These are phyloP conservation scores for Melieria crassipennis DNA, from an alignment of 2,888 invertebrate species.

Conservation along the genomic window DNA sequence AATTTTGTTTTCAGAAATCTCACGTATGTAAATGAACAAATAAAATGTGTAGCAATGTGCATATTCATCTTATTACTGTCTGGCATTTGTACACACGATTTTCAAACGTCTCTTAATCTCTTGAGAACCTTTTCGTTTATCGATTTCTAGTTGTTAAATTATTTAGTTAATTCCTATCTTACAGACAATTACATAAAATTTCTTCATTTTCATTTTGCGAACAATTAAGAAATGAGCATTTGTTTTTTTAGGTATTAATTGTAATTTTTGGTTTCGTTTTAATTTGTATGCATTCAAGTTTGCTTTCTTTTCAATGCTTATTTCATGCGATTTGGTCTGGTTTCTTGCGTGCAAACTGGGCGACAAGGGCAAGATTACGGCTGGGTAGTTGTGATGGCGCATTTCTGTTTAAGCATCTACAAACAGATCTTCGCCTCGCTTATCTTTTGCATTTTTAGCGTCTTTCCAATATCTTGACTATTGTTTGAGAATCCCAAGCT, in stretches of 20 bases:
- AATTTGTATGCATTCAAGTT: not conserved
- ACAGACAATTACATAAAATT: conserved; percentile 8
- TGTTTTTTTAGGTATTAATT: not conserved
- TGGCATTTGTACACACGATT: conserved; percentile 10
- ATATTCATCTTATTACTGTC: conserved; percentile 5
- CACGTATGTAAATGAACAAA: no score
- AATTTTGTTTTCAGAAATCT: no score
- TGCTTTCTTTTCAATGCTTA: not conserved
- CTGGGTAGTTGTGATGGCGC: no score
- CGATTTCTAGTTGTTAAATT: not conserved
- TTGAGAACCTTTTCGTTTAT: not conserved
- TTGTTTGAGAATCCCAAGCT: no score
- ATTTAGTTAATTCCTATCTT: not conserved
- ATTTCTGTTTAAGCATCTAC: no score
- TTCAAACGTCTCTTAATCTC: not conserved
- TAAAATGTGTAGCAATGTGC: not conserved
- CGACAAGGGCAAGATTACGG: no score
- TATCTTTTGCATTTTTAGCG: no score
- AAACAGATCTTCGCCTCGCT: no score
- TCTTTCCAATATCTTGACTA: no score
- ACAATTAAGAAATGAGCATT: conserved; percentile 6
- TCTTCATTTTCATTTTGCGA: not conserved
- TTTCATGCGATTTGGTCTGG: not conserved
- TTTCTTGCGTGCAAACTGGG: no score
- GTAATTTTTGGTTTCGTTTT: conserved; percentile 9